Evolutionary conservation across 2,113 vertebrate genomes (phyloP), one percentile per base, ranked within the genome.

Genomic region (Stegostoma tigrinum): DNA sequence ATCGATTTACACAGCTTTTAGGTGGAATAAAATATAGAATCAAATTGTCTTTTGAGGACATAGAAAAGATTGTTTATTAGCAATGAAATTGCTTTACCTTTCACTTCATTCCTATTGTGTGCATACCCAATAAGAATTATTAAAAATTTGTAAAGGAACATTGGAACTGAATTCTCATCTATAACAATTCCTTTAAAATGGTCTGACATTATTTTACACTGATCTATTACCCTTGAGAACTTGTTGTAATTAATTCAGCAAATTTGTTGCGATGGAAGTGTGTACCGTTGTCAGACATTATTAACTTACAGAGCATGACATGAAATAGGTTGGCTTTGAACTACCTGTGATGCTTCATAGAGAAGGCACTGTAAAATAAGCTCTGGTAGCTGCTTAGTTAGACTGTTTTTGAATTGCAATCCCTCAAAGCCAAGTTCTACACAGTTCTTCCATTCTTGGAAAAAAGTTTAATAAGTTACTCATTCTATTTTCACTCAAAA

Each of bases 201-300:
- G n/a, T n/a, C 38, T 38, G 61, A 66, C 19, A 17, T 91, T 91
- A 66, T 66, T 66, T 91, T 66, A 66, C 27, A 64, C 12, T 64
- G 64, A 90, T 55, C 34, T 66, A 34, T 21, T n/a, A 23, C 89
- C 61, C 61, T 91, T 66, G 89, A 66, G 89, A 91, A 91, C 61
- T 38, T 91, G 89, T 91, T 61, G 66, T 19, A 91, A 91, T 91
- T 91, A 66, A 91, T 64, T 66, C 19, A 38, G 64, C 61, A 91
- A 17, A n/a, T 91, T 91, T 66, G 34, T 91, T 64, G 55, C 19
- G n/a, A 66, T 91, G 55, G n/a, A 55, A 91, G 61, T 38, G 61
- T 66, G 15, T 7, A 66, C 55, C n/a, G 61, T 38, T 91, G n/a
- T 91, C 89, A 91, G 61, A 91, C 38, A 34, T 38, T 91, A 61